A percentile compares a stretch with the other conserved stretches of the same genome.
phyloP scores from a whole-genome alignment of 2,888 invertebrate genomes.

The Lapara coniferarum region DNA sequence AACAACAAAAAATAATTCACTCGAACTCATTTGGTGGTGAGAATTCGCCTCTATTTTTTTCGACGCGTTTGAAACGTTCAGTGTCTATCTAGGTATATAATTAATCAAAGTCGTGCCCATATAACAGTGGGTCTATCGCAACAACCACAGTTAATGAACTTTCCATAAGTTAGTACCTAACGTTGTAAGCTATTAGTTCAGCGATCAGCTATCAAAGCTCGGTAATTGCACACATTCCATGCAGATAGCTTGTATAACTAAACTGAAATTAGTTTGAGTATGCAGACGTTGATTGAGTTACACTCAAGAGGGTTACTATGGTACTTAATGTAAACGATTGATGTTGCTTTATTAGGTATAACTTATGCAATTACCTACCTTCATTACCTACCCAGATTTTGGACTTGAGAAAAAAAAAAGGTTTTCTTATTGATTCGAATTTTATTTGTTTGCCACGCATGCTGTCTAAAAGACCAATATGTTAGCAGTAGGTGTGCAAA shows the following conservation, averaged over 20 bases:
- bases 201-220: slow-evolving; percentile 39
- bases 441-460: too few relatives aligned
- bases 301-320: not conserved
- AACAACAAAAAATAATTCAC: too few relatives aligned
- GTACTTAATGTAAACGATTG: not conserved
- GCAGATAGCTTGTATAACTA: slow-evolving; percentile 10
- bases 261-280: slow-evolving; percentile 4
- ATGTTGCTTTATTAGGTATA: not conserved
- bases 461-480: too few relatives aligned
- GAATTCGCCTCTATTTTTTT: too few relatives aligned
- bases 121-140: not conserved
- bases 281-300: slow-evolving; percentile 8
- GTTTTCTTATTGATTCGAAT: too few relatives aligned
- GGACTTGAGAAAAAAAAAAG: too few relatives aligned
- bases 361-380: not conserved
- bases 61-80: too few relatives aligned
- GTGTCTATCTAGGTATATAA: too few relatives aligned
- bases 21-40: too few relatives aligned
- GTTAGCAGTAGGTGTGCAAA: too few relatives aligned
- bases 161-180: slow-evolving; percentile 5
- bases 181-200: slow-evolving; percentile 34
- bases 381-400: too few relatives aligned
- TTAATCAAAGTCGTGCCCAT: too few relatives aligned
- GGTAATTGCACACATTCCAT: slow-evolving; percentile 33
- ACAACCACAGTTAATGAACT: slow-evolving; percentile 5